Conservation (phyloP, 2,888 invertebrate genomes). For the Tachina grossa region DNA sequence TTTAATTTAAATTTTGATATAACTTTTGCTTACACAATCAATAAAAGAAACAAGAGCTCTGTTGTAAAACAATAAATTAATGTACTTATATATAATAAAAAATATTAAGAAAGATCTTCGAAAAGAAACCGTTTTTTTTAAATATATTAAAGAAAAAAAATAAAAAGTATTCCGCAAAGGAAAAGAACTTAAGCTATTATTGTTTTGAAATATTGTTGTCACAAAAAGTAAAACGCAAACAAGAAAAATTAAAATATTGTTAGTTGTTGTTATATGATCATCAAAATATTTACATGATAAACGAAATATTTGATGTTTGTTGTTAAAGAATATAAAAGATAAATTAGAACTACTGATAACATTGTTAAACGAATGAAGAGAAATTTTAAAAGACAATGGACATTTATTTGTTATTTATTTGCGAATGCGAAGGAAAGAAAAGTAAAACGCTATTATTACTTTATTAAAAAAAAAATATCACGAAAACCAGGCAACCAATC, state of each 20-base stretch:
- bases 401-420: conserved; percentile 51
- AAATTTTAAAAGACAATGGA: conserved; percentile 39
- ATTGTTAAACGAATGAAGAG: conserved; percentile 47
- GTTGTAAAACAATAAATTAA: conserved; percentile 10
- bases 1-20: neutral
- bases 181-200: conserved; percentile 46
- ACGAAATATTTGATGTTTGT: conserved; percentile 62
- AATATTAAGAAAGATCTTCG: conserved; percentile 9
- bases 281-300: conserved; percentile 54
- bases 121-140: neutral
- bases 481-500: conserved; percentile 58
- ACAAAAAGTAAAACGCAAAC: conserved; percentile 48
- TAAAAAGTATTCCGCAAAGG: conserved; percentile 17
- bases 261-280: conserved; percentile 68
- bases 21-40: conserved; percentile 22
- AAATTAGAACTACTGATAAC: conserved; percentile 43
- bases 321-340: conserved; percentile 60
- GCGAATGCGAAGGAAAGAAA: conserved; percentile 6
- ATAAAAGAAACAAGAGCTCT: conserved; percentile 11
- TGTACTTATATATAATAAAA: conserved; percentile 42
- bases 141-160: neutral
- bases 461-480: conserved; percentile 26
- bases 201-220: conserved; percentile 65
- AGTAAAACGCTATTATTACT: conserved; percentile 24
- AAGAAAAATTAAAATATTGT: conserved; percentile 53